Percentiles rank a stretch among this genome's conserved stretches.
Conservation (phyloP, 2,113 vertebrate genomes). For the Cinclus cinclus region DNA sequence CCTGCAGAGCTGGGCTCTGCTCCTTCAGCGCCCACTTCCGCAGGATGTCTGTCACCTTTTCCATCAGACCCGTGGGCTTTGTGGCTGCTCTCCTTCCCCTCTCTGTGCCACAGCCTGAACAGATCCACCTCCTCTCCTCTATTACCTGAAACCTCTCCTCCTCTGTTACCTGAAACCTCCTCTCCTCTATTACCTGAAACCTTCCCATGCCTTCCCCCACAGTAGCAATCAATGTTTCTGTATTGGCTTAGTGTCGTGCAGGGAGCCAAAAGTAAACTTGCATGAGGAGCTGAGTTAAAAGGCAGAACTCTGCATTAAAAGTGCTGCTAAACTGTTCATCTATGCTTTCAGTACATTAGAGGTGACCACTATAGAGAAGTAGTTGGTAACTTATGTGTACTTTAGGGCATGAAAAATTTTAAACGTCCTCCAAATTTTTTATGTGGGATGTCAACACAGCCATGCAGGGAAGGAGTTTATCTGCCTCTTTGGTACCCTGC, state of each 20-base stretch:
- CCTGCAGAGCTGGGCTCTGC: not conserved
- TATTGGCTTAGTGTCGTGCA: not conserved
- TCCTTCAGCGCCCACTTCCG: not conserved
- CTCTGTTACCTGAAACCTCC: not conserved
- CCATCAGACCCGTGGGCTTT: not conserved
- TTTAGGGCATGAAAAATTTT: not conserved
- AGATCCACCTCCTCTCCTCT: not conserved
- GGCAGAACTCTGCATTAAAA: not conserved
- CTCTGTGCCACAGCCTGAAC: not conserved
- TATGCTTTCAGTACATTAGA: not conserved
- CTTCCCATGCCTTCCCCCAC: not conserved
- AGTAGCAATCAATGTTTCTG: not conserved
- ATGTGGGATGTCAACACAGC: not conserved
- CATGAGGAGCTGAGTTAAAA: not conserved
- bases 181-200: not conserved
- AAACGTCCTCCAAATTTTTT: not conserved
- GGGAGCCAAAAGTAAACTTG: not conserved
- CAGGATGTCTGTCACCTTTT: not conserved
- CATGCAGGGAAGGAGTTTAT: not conserved
- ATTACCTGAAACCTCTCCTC: not conserved
- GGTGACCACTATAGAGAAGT: not conserved
- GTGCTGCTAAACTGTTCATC: not conserved
- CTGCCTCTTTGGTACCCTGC: not conserved
- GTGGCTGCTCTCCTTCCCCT: not conserved
- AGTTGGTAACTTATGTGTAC: not conserved